phyloP scores from a whole-genome alignment of 1,140 invertebrate species.

The Amyelois transitella region DNA sequence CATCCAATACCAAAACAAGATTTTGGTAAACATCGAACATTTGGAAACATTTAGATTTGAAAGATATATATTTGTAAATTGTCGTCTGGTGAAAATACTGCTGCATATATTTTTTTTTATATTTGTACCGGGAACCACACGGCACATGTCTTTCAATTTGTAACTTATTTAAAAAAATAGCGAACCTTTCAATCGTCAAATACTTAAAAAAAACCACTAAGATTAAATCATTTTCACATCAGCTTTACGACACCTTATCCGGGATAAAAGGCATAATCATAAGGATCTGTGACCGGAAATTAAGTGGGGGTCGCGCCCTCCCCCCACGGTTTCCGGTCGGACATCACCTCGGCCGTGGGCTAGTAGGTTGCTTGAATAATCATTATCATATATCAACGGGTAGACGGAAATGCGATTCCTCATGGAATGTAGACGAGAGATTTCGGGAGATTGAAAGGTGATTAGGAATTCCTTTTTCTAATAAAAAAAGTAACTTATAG shows the following conservation, averaged over 20 bases:
- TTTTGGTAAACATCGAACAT: neutral
- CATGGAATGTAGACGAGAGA: neutral
- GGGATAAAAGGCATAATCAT: slow-evolving; percentile 18
- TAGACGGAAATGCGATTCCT: neutral
- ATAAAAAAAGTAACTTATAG: neutral
- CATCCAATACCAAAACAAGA: neutral
- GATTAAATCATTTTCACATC: neutral
- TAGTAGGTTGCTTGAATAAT: slow-evolving; percentile 17
- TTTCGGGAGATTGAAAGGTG: neutral
- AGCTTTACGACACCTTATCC: neutral
- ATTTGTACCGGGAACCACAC: too few relatives aligned
- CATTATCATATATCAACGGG: slow-evolving; percentile 19
- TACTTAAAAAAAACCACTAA: neutral
- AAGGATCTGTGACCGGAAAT: slow-evolving; percentile 32
- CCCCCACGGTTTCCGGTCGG: slow-evolving; percentile 20
- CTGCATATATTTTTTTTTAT: too few relatives aligned
- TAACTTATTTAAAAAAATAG: too few relatives aligned
- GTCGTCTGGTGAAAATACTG: too few relatives aligned
- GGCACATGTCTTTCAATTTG: too few relatives aligned
- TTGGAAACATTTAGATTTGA: neutral
- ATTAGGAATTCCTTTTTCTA: neutral
- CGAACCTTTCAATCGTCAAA: too few relatives aligned
- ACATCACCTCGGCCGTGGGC: slow-evolving; percentile 26
- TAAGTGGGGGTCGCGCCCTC: slow-evolving; percentile 20
- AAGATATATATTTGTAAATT: too few relatives aligned